A percentile compares a stretch with the other conserved stretches of the same genome.
Evolutionary conservation across 2,888 invertebrate genomes (phyloP).

Genomic region (Orthosia cruda): DNA sequence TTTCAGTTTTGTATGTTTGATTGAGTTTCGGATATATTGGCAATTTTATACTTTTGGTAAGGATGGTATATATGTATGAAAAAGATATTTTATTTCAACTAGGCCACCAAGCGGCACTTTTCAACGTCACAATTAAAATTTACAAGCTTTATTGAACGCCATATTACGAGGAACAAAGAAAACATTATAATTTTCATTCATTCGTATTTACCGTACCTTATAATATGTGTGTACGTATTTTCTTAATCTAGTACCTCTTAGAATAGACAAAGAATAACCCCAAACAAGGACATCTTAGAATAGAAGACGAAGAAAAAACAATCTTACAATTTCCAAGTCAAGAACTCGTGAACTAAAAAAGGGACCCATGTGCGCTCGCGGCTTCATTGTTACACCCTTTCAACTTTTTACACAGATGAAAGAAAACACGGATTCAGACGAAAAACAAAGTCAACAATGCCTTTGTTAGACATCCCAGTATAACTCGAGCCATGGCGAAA

Average conservation of each 20-base stretch:
- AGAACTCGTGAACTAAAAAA: slow-evolving; percentile 55
- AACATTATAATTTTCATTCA: neutral
- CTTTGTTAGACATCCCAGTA: slow-evolving; percentile 62
- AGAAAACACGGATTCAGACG: slow-evolving; percentile 66
- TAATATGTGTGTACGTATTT: neutral
- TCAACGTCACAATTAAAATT: no score
- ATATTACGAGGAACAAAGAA: neutral
- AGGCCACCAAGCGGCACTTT: no score
- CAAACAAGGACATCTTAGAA: slow-evolving; percentile 27
- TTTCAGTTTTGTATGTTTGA: neutral
- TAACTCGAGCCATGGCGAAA: slow-evolving; percentile 37
- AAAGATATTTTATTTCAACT: no score
- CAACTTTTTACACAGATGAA: slow-evolving; percentile 62
- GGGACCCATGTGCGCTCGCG: slow-evolving; percentile 34
- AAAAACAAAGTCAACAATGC: slow-evolving; percentile 73
- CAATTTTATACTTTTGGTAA: neutral
- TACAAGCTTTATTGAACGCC: neutral
- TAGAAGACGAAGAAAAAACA: slow-evolving; percentile 29
- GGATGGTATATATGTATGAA: neutral
- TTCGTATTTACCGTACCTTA: neutral
- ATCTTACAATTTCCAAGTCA: slow-evolving; percentile 28
- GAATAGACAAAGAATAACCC: slow-evolving; percentile 7
- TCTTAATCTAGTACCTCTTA: neutral
- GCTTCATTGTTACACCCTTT: slow-evolving; percentile 63
- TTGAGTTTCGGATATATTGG: neutral